Percentiles rank a stretch among this genome's conserved stretches.
Conservation (phyloP, 2,797 vertebrate species). For the Neostethus bicornis region DNA sequence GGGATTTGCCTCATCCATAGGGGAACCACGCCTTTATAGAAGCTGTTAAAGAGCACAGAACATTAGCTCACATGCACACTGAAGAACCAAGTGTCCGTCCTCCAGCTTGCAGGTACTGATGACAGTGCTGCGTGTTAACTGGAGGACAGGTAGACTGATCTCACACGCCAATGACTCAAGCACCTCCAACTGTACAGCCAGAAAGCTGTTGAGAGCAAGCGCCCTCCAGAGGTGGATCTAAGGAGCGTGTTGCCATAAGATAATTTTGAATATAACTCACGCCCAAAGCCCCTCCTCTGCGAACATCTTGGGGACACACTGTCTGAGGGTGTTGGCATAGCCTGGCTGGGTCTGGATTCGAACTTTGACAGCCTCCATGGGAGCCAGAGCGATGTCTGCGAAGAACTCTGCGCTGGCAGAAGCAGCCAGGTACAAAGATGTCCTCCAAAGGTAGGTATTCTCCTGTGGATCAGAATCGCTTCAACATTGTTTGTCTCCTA, state of each 20-base stretch:
- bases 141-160: conserved; percentile 87
- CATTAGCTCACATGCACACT: no score
- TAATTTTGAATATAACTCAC: conserved; percentile 78
- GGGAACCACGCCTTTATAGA: conserved; percentile 96
- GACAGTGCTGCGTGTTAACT: conserved; percentile 82
- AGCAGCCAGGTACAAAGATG: conserved; percentile 92
- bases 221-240: conserved; percentile 96
- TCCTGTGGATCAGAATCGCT: conserved; percentile 77
- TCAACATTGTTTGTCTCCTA: no score
- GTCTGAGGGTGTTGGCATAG: conserved; percentile 90
- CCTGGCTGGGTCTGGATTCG: conserved; percentile 97
- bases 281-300: conserved; percentile 93
- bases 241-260: conserved; percentile 44
- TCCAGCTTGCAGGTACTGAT: conserved; percentile 82
- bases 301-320: conserved; percentile 92
- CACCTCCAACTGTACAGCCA: conserved; percentile 91
- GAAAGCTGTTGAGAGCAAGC: conserved; percentile 87
- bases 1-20: conserved; percentile 99
- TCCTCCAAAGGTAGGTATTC: conserved; percentile 94
- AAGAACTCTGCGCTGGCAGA: conserved; percentile 99
- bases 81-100: conserved; percentile 86
- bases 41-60: conserved; percentile 72
- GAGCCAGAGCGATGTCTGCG: conserved; percentile 95
- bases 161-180: conserved; percentile 98
- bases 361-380: conserved; percentile 97